Evolutionary conservation across 1,140 invertebrate genomes (phyloP).

Genomic region (Drosophila equinoxialis): DNA sequence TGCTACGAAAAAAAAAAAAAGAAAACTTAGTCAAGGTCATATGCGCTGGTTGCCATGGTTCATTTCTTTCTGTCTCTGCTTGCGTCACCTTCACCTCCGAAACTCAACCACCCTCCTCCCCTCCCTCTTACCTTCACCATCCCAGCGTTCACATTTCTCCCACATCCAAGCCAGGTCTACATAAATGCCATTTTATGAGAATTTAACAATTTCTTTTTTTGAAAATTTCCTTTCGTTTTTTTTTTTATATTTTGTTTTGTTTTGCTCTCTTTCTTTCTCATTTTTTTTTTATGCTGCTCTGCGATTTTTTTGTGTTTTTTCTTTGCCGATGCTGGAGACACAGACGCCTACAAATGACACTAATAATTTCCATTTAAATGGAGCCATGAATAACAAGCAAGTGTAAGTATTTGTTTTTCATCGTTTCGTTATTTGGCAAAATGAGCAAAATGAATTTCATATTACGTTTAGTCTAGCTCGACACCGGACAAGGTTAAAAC

Average conservation of each 20-base stretch:
- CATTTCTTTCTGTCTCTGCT: constrained; percentile 21
- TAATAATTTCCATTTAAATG: constrained; percentile 80
- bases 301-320: constrained; percentile 26
- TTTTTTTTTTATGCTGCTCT: constrained; percentile 5
- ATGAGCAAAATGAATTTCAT: constrained; percentile 38
- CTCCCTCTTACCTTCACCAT: neutral
- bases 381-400: constrained; percentile 71
- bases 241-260: neutral
- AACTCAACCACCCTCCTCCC: neutral
- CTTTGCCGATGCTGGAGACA: constrained; percentile 14
- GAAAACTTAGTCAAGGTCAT: constrained; percentile 68
- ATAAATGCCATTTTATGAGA: constrained; percentile 70
- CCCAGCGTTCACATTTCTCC: no score
- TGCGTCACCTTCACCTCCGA: constrained; percentile 2
- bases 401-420: constrained; percentile 52
- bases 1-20: neutral
- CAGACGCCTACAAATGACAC: constrained; percentile 70
- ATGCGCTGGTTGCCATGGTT: constrained; percentile 62
- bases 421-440: constrained; percentile 29
- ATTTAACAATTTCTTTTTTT: constrained; percentile 52
- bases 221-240: neutral
- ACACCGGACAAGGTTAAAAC: no score
- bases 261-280: constrained; percentile 7
- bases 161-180: constrained; percentile 5
- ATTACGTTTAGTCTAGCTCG: constrained; percentile 16